Conservation (phyloP, 35 echinoderm and acorn worm species). For the Ptychodera flava region DNA sequence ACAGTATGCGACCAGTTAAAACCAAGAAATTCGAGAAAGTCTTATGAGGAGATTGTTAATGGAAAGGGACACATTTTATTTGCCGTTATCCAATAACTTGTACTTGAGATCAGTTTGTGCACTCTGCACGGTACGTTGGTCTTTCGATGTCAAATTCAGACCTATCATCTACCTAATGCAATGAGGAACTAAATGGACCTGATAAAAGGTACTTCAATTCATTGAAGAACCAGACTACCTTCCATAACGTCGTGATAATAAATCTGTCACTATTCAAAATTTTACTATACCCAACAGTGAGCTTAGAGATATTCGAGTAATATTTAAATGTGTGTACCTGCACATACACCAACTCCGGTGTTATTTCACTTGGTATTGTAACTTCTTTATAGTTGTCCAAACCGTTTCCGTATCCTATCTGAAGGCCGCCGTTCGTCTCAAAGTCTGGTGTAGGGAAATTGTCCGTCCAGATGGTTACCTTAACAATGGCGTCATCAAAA, state of each 20-base stretch:
- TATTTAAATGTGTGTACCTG: background rate
- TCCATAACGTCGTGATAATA: no score
- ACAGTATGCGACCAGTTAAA: background rate
- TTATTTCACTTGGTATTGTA: background rate
- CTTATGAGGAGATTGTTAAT: no score
- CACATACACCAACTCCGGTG: background rate
- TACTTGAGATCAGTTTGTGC: background rate
- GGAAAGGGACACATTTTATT: no score
- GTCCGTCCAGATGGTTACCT: background rate
- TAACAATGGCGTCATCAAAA: background rate
- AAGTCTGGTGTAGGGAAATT: background rate
- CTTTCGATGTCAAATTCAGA: no score
- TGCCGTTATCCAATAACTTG: background rate
- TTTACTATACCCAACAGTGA: background rate
- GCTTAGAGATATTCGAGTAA: background rate
- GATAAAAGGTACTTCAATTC: no score
- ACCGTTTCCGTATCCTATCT: background rate
- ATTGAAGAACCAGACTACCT: background rate
- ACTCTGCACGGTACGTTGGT: background rate
- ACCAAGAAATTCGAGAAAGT: no score
- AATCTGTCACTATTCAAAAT: no score
- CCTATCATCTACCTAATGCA: no score
- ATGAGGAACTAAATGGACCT: no score
- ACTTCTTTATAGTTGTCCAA: background rate
- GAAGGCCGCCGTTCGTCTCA: background rate